Evolutionary conservation across 2,888 invertebrate genomes (phyloP), one percentile per base, ranked within the genome.

Genomic region (Ernsta delagoae): DNA sequence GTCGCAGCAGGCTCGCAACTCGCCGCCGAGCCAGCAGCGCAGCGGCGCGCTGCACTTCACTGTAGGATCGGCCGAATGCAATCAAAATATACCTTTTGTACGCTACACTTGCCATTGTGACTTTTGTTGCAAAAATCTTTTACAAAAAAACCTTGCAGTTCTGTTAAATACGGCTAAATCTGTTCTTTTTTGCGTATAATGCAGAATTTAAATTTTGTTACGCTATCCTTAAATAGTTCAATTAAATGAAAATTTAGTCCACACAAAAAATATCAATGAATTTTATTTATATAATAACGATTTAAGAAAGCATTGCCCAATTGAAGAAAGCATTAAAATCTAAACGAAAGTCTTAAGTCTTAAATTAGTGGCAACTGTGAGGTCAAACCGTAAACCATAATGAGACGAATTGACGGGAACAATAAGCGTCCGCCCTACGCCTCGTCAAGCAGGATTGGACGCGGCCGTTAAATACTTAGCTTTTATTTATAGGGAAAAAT

Each of bases 11-110:
- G 36, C 36, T 6, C 59, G 50, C 50, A n/a, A n/a, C n/a, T n/a
- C n/a, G n/a, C n/a, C n/a, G n/a, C 39, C 43, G 54, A 48, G 48
- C 48, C 48, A 48, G 48, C 48, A 3, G 5, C 5, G 39, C 39
- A 39, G 39, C 39, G 45, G 43, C 66, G 41, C 61, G 34, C 54
- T 56, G 61, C 61, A 68, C 67, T 68, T 24, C 31, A 68, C 16
- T 60, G 9, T 45, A 60, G 64, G 53, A 70, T 53, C 62, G 39
- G 45, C 36, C 62, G 59, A 71, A 71, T 68, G 57, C 70, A 68
- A 74, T 72, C 70, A 65, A 70, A 75, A 72, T 67, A 62, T 57
- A 59, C 60, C 66, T 60, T 60, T 67, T 61, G 66, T 54, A 36
- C 54, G 43, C 59, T 60, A 60, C 61, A 54, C 54, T 66, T 65